A percentile compares a stretch with the other conserved stretches of the same genome.
Conservation (phyloP, 92 coral and sea anemone species). For the Muricea muricata region DNA sequence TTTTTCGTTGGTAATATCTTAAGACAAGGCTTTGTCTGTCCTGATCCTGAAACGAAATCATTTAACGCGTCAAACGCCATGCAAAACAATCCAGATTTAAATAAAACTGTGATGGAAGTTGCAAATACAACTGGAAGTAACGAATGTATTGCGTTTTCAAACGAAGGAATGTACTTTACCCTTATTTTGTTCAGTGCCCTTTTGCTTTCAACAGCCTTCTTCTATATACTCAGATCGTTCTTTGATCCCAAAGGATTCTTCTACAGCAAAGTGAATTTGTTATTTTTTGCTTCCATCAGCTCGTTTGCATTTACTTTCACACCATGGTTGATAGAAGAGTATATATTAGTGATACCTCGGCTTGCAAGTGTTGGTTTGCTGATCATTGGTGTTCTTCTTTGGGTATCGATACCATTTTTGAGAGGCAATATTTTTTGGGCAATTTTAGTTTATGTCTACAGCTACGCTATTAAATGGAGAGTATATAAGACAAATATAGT, state of each 20-base stretch:
- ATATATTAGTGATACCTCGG: conserved; percentile 67
- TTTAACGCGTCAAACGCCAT: conserved; percentile 12
- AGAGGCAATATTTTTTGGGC: conserved; percentile 77
- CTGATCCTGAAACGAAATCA: conserved; percentile 36
- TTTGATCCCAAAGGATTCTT: conserved; percentile 41
- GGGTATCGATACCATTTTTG: conserved; percentile 83
- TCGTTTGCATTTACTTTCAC: conserved; percentile 75
- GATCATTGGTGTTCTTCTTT: conserved; percentile 57
- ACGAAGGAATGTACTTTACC: conserved; percentile 29
- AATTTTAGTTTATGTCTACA: conserved; percentile 73
- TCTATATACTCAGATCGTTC: not conserved
- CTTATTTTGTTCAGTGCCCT: conserved; percentile 1
- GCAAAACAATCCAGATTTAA: conserved; percentile 2
- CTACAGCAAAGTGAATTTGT: conserved; percentile 2
- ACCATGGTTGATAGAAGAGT: conserved; percentile 83
- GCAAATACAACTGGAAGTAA: conserved; percentile 6
- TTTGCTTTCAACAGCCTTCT: not conserved
- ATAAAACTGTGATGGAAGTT: conserved; percentile 18
- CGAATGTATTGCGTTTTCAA: conserved; percentile 26
- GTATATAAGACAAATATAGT: conserved; percentile 74
- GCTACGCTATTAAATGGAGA: conserved; percentile 82
- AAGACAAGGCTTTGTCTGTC: conserved; percentile 73
- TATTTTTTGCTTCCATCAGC: conserved; percentile 36
- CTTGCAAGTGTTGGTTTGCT: conserved; percentile 64
- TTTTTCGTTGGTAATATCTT: conserved; percentile 72